Evolutionary conservation across 2,797 vertebrate species (phyloP).

Genomic region (Apodemus agrarius): DNA sequence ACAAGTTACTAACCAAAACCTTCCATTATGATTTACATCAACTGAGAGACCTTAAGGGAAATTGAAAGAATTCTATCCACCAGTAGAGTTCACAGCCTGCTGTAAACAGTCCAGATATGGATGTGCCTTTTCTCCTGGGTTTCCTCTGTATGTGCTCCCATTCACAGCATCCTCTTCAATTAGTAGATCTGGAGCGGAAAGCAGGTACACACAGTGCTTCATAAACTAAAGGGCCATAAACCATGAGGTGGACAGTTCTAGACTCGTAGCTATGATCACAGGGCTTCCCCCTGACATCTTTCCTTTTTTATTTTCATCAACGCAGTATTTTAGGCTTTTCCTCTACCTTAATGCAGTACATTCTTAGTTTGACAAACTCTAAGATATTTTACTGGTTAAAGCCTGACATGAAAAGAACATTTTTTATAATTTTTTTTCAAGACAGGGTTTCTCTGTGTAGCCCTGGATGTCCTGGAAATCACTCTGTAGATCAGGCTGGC

Average conservation of each 20-base stretch:
- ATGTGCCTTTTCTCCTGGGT: not conserved
- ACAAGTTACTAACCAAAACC: not conserved
- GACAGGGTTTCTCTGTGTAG: too few species aligned
- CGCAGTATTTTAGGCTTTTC: not conserved
- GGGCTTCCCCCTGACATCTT: not conserved
- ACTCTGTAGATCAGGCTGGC: too few species aligned
- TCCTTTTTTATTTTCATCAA: not conserved
- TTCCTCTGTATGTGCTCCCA: not conserved
- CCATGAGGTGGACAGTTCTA: not conserved
- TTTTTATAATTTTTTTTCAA: not conserved
- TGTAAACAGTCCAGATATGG: not conserved
- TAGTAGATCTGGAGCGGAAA: not conserved
- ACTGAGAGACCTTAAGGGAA: not conserved
- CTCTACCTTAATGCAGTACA: not conserved
- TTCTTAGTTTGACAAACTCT: not conserved
- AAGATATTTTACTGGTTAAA: not conserved
- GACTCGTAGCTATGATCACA: not conserved
- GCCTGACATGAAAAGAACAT: not conserved
- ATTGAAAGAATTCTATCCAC: not conserved
- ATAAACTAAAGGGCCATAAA: not conserved
- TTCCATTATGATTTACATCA: not conserved
- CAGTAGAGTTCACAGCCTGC: not conserved
- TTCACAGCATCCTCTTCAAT: conserved; percentile 12
- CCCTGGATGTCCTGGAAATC: too few species aligned
- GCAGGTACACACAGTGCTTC: not conserved